Base-by-base conservation (phyloP, 2,888 invertebrate genomes). In the Chirona hameri region DNA sequence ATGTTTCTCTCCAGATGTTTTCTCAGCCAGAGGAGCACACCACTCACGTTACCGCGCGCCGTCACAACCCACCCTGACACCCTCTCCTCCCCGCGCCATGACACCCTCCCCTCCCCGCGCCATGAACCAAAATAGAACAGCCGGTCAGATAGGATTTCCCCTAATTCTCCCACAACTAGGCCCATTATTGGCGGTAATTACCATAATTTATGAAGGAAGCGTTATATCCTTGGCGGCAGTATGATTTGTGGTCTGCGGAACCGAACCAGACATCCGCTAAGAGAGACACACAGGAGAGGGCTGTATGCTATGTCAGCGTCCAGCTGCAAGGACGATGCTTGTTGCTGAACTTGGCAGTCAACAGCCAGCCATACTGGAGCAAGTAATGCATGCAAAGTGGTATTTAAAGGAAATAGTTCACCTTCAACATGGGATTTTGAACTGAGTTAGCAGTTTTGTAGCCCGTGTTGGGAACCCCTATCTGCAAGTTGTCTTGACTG, bases 101-200 rank as follows among this genome's bases (percentile, higher is more conserved):
- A 27, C 31, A 31, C 27, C 72, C 72, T 60, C 72, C 69, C 72
- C 31, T 18, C 31, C 9, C 46, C 5, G 21, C 72, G n/a, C 72
- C 76, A n/a, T n/a, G 21, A 24, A 52, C 76, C 10, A 46, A 76
- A 76, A 76, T 76, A 76, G 39, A 39, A 9, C 46, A 12, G 27
- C 39, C 10, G 46, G 7, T 39, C 76, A 76, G 76, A 39, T 76
- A 76, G 76, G 24, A 46, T 76, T n/a, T 76, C 76, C 39, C 76
- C 27, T 21, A 21, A 76, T 76, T 76, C 76, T 46, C 76, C 76
- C 76, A 76, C 39, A 76, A 76, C 76, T 27, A 46, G 76, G 21
- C 39, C 31, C 76, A 76, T 76, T 76, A 76, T 76, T 76, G 39
- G 21, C 9, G 46, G 27, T 76, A 76, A 76, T 76, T 76, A 76